phyloP scores from a whole-genome alignment of 1,140 invertebrate genomes.

The Monomorium pharaonis region DNA sequence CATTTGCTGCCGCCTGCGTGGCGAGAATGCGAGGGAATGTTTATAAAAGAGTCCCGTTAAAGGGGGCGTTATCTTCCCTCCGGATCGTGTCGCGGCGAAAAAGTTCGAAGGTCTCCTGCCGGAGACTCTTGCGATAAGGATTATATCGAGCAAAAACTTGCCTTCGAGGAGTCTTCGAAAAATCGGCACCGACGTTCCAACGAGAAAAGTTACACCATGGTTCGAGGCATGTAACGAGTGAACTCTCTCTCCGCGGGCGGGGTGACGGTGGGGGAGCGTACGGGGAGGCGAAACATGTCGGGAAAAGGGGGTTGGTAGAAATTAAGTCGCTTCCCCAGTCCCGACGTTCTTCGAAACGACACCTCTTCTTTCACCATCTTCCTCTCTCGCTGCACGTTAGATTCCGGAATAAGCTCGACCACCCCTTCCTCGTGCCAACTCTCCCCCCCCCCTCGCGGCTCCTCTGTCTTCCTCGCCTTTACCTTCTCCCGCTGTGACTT shows the following conservation, averaged over 20 bases:
- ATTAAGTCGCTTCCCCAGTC: constrained; percentile 80
- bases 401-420: constrained; percentile 82
- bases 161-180: constrained; percentile 44
- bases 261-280: constrained; percentile 45
- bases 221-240: constrained; percentile 77
- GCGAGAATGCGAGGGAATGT: constrained; percentile 14
- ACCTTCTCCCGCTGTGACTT: constrained; percentile 47
- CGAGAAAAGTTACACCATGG: constrained; percentile 68
- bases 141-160: constrained; percentile 45
- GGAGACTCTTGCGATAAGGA: constrained; percentile 42
- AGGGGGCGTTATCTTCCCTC: constrained; percentile 23
- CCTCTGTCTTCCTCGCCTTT: background rate
- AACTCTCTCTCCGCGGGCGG: constrained; percentile 53
- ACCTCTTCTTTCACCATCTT: constrained; percentile 71
- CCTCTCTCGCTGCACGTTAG: constrained; percentile 74
- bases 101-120: constrained; percentile 18
- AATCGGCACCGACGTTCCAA: constrained; percentile 48
- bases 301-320: constrained; percentile 74
- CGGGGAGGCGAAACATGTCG: constrained; percentile 21
- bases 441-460: constrained; percentile 26
- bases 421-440: constrained; percentile 57
- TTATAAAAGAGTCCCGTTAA: constrained; percentile 37
- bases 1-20: background rate
- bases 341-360: constrained; percentile 67
- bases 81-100: constrained; percentile 30